Conservation (phyloP, 2,113 vertebrate species). For the Ptilonorhynchus violaceus region DNA sequence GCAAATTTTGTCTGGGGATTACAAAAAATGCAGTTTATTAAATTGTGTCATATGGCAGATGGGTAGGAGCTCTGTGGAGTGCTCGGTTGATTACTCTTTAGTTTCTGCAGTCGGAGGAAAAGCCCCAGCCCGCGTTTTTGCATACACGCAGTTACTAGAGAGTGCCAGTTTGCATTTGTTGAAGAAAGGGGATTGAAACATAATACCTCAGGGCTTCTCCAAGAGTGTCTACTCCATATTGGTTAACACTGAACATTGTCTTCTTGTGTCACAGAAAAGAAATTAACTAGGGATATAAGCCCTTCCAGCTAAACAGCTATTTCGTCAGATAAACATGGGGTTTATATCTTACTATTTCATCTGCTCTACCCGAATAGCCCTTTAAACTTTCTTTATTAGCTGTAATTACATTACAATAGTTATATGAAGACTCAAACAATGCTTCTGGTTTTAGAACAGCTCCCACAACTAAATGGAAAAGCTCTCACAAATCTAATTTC, state of each 20-base stretch:
- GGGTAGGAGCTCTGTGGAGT: conserved; percentile 7
- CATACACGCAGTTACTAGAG: not conserved
- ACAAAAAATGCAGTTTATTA: conserved; percentile 31
- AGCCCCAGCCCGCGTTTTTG: not conserved
- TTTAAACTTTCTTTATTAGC: not conserved
- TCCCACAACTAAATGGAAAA: not conserved
- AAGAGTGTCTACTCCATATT: not conserved
- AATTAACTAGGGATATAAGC: not conserved
- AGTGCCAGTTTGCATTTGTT: not conserved
- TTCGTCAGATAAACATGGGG: not conserved
- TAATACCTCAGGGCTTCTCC: not conserved
- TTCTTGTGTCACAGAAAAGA: not conserved
- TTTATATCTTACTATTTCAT: not conserved
- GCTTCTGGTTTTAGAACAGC: not conserved
- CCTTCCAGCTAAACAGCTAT: not conserved
- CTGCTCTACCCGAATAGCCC: not conserved
- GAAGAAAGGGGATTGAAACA: not conserved
- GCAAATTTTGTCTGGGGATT: conserved; percentile 9
- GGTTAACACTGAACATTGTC: not conserved
- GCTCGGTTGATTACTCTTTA: not conserved
- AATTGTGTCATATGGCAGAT: conserved; percentile 38
- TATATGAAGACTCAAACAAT: not conserved
- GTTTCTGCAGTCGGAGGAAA: not conserved
- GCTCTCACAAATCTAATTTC: conserved; percentile 24
- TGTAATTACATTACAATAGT: not conserved